Conservation (phyloP, 2,113 vertebrate genomes). For the Meles meles region DNA sequence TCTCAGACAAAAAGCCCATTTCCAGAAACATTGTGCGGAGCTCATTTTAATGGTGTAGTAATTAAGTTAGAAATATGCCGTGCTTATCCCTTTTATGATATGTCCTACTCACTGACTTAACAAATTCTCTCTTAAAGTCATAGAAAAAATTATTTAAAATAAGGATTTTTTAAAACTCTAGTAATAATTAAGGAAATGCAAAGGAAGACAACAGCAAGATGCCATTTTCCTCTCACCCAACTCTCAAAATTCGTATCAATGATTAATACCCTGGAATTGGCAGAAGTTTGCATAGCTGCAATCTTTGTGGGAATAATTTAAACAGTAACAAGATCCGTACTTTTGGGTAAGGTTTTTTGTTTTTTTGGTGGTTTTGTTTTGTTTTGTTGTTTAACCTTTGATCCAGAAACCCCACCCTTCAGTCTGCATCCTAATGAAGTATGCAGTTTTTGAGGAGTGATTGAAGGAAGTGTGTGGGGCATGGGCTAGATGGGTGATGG, state of each 20-base stretch:
- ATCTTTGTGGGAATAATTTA: not conserved
- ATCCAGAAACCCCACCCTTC: not conserved
- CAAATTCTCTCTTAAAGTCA: not conserved
- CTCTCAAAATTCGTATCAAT: not conserved
- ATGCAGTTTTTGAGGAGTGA: not conserved
- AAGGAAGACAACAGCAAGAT: not conserved
- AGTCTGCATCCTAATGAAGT: not conserved
- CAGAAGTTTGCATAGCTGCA: not conserved
- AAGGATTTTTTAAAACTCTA: not conserved
- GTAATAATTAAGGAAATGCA: slow-evolving; percentile 46
- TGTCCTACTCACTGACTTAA: not conserved
- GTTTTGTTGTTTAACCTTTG: not conserved
- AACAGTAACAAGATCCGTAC: not conserved
- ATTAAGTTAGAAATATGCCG: slow-evolving; percentile 21
- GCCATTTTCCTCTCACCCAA: not conserved
- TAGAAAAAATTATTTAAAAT: slow-evolving; percentile 11
- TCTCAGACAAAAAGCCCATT: not conserved
- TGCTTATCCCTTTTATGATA: not conserved
- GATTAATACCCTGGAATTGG: not conserved
- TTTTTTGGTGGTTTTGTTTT: too few relatives aligned
- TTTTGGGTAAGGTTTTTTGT: too few relatives aligned
- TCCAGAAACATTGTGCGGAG: not conserved
- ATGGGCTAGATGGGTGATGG: not conserved
- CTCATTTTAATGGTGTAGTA: not conserved
- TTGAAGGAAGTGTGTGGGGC: too few relatives aligned